These are phyloP conservation scores for Oreonectes daqikongensis DNA, from an alignment of 2,797 vertebrate genomes.

Conservation along the genomic window DNA sequence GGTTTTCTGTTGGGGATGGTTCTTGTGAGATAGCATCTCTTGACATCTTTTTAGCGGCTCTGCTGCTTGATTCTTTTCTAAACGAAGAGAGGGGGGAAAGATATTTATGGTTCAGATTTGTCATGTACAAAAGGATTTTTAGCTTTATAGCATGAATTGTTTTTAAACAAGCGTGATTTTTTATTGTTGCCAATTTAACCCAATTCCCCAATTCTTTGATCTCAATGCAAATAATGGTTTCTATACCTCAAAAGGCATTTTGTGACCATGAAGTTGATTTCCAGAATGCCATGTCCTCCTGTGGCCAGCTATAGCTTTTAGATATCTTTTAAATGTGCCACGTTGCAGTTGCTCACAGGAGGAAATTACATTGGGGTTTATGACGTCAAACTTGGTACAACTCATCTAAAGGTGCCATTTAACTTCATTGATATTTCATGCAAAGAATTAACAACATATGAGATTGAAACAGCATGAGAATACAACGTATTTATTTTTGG, in stretches of 20 bases:
- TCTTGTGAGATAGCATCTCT: conserved; percentile 6
- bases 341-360: background rate
- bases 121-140: background rate
- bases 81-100: background rate
- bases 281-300: no score
- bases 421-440: background rate
- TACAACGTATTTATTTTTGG: background rate
- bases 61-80: background rate
- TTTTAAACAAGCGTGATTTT: conserved; percentile 42
- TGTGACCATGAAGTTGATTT: background rate
- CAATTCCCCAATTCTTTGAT: conserved; percentile 24
- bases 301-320: no score
- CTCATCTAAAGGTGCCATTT: background rate
- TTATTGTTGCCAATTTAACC: conserved; percentile 48
- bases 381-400: background rate
- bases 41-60: conserved; percentile 8
- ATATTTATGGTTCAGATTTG: conserved; percentile 41
- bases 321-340: no score
- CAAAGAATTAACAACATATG: background rate
- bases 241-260: background rate
- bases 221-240: background rate
- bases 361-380: background rate
- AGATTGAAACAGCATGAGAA: background rate
- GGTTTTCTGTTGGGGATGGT: conserved; percentile 41
- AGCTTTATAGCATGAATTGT: conserved; percentile 16